A percentile compares a stretch with the other conserved stretches of the same genome.
Evolutionary conservation across 2,797 vertebrate genomes (phyloP).

Genomic region (Delichon dasypus): DNA sequence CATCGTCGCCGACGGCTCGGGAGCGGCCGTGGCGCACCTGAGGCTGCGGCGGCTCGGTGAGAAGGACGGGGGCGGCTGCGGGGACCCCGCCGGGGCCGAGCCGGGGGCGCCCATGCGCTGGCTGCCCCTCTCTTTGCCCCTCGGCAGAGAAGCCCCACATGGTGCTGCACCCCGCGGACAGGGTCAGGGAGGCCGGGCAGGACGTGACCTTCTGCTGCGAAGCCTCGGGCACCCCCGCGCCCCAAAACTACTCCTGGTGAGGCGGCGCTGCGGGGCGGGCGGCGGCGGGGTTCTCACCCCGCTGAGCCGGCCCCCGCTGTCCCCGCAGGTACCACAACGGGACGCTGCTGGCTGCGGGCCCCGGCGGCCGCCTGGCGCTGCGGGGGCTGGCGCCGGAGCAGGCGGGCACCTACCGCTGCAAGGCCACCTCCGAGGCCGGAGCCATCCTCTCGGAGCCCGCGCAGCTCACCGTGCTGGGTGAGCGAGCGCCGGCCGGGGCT

Average conservation of each 20-base stretch:
- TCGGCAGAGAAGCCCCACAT: slow-evolving; percentile 89
- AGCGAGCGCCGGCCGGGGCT: too few species aligned
- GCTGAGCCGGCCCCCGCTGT: neutral
- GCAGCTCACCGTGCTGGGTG: slow-evolving; percentile 67
- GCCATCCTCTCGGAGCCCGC: slow-evolving; percentile 85
- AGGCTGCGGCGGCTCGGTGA: slow-evolving; percentile 82
- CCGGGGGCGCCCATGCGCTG: too few species aligned
- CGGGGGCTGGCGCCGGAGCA: slow-evolving; percentile 77
- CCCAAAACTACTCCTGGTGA: slow-evolving; percentile 94
- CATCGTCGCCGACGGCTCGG: slow-evolving; percentile 75
- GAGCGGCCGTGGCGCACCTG: slow-evolving; percentile 73
- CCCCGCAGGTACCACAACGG: slow-evolving; percentile 92
- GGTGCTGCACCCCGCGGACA: slow-evolving; percentile 88
- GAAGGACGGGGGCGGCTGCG: too few species aligned
- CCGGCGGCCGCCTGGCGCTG: slow-evolving; percentile 81
- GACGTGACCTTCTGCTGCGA: slow-evolving; percentile 89
- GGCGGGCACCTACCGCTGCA: slow-evolving; percentile 89
- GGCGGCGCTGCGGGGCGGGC: neutral
- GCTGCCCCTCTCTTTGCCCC: neutral
- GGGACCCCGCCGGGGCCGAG: too few species aligned
- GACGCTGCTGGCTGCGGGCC: slow-evolving; percentile 84
- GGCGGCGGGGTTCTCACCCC: too few species aligned
- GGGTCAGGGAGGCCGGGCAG: slow-evolving; percentile 85
- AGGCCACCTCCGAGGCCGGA: slow-evolving; percentile 86
- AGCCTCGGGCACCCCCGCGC: slow-evolving; percentile 84